Percentiles rank a stretch among this genome's conserved stretches.
Evolutionary conservation across 2,888 invertebrate genomes (phyloP).

Genomic region (Cephus pygmeus): DNA sequence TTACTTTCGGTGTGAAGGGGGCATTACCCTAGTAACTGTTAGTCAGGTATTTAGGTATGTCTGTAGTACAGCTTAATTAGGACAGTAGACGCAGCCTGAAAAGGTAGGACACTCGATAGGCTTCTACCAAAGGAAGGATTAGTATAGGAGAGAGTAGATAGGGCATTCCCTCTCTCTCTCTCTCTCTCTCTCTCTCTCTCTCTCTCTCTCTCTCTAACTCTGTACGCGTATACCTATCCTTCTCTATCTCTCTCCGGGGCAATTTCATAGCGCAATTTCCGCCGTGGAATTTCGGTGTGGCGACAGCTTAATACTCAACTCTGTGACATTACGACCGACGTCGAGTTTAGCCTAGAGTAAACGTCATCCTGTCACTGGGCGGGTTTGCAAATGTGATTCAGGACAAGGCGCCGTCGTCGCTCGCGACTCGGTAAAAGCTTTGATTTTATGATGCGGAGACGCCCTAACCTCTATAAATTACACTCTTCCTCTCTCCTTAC

Average conservation of each 20-base stretch:
- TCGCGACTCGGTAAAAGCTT: slow-evolving; percentile 25
- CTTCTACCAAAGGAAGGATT: neutral
- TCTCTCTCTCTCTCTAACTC: neutral
- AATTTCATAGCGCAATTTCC: neutral
- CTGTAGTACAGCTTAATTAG: neutral
- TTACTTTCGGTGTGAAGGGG: too few species aligned
- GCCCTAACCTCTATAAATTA: slow-evolving; percentile 24
- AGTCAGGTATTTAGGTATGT: neutral
- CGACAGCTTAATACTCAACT: slow-evolving; percentile 16
- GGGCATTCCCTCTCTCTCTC: neutral
- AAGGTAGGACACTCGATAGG: neutral
- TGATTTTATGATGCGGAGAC: slow-evolving; percentile 26
- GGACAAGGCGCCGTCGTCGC: slow-evolving; percentile 13
- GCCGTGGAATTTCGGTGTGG: slow-evolving; percentile 17
- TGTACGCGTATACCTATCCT: neutral
- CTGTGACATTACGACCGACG: neutral
- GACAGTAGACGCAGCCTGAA: neutral
- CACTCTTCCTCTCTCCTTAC: neutral
- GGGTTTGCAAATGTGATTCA: slow-evolving; percentile 27
- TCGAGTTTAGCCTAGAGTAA: slow-evolving; percentile 23
- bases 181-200: neutral
- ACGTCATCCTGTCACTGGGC: slow-evolving; percentile 22
- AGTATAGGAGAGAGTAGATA: neutral
- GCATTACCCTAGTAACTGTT: neutral
- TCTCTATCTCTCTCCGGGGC: neutral